phyloP scores from a whole-genome alignment of 92 coral and sea anemone species.

The Bergia puertoricense region DNA sequence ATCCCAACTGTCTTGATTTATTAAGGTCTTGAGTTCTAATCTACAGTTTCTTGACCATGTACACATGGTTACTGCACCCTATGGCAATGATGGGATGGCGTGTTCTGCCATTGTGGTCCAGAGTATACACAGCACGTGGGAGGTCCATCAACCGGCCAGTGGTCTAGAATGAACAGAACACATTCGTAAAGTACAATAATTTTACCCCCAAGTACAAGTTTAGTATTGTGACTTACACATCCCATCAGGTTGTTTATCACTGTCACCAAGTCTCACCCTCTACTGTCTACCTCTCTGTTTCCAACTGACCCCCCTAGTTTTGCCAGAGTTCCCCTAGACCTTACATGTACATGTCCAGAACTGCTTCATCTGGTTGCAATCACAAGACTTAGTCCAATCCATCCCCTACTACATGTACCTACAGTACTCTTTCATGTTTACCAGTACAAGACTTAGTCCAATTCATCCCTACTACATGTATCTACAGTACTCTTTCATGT shows the following conservation, averaged over 20 bases:
- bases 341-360: constrained; percentile 35
- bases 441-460: too few species aligned
- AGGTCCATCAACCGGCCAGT: constrained; percentile 91
- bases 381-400: too few species aligned
- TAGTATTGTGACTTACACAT: constrained; percentile 75
- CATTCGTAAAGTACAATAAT: too few species aligned
- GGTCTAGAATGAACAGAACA: constrained; percentile 62
- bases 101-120: constrained; percentile 81
- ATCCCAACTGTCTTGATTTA: background rate
- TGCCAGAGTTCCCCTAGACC: background rate
- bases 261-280: constrained; percentile 83
- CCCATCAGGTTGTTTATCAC: constrained; percentile 87
- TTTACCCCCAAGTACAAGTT: constrained; percentile 44
- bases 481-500: too few species aligned
- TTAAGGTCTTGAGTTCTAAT: background rate
- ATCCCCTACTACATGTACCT: constrained; percentile 26
- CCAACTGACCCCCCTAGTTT: constrained; percentile 56
- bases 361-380: too few species aligned
- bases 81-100: constrained; percentile 80
- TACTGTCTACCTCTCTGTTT: constrained; percentile 40
- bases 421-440: too few species aligned
- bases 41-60: constrained; percentile 69
- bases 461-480: too few species aligned
- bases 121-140: constrained; percentile 94
- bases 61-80: constrained; percentile 81